A percentile compares a stretch with the other conserved stretches of the same genome.
These are phyloP conservation scores for Aeoliscus strigatus DNA, from an alignment of 2,797 vertebrate genomes.

Conservation along the genomic window DNA sequence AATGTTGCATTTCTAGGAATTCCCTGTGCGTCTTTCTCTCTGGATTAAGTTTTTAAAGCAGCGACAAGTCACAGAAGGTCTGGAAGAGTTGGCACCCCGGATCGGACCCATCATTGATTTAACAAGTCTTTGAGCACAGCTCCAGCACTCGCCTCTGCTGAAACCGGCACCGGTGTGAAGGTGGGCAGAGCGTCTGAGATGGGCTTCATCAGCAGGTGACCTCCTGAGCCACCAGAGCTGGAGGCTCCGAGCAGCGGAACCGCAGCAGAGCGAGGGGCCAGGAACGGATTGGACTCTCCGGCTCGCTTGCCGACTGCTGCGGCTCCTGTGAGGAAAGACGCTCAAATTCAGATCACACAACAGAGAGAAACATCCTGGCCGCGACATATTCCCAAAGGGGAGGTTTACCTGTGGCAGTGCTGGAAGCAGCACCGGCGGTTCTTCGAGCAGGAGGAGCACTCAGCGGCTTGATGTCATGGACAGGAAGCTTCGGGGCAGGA, in stretches of 20 bases:
- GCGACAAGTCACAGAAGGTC: constrained; percentile 15
- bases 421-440: constrained; percentile 32
- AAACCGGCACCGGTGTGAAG: constrained; percentile 91
- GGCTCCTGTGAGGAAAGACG: constrained; percentile 58
- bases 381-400: neutral
- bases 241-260: constrained; percentile 81
- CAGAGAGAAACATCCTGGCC: neutral
- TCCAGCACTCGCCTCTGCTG: constrained; percentile 84
- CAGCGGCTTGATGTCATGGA: constrained; percentile 83
- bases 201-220: constrained; percentile 94
- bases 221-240: constrained; percentile 61
- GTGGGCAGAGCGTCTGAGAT: constrained; percentile 88
- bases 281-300: constrained; percentile 82
- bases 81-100: constrained; percentile 39
- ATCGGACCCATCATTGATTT: constrained; percentile 76
- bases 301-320: constrained; percentile 63
- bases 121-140: constrained; percentile 90
- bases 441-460: constrained; percentile 71
- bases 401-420: constrained; percentile 69
- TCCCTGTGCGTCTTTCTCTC: constrained; percentile 15
- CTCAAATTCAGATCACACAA: neutral
- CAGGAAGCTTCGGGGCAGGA: constrained; percentile 82
- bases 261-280: constrained; percentile 91
- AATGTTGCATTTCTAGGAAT: constrained; percentile 6
- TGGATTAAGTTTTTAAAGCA: constrained; percentile 10